Base-by-base conservation (phyloP, 2,113 vertebrate species). In the Acanthochromis polyacanthus region DNA sequence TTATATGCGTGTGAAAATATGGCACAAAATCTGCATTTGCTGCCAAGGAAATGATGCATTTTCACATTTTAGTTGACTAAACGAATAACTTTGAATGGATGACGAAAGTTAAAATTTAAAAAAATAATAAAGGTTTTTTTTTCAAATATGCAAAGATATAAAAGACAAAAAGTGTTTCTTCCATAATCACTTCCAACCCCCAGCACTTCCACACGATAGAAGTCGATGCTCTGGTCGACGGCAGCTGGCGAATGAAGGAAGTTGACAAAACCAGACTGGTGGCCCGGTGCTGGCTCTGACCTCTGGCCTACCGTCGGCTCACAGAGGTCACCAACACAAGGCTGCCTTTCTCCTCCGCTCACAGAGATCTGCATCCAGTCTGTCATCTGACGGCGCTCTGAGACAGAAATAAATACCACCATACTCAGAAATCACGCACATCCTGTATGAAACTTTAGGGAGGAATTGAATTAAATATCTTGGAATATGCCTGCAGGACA, bases 221-320 rank as follows among this genome's bases (percentile, higher is more conserved):
- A 36, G 75, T 52, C 70, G 57, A 62, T 52, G 70, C 84, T 45
- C 25, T 10, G 52, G 76, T 66, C 59, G 50, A 71, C 82, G 74
- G 88, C 94, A 93, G 93, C 94, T 94, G 93, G 78, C 60, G 82
- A 60, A 62, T 40, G 83, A 52, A 86, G 81, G 89, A 93, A 93
- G 86, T 71, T 58, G 86, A 90, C 77, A 72, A 81, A 80, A 80
- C 81, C 63, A 87, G 88, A 87, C 88, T 64, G 65, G 75, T 89
- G 92, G 81, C 93, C 91, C 28, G 70, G 63, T 45, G 80, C 70
- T 88, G 93, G 92, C 91, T 60, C 86, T 88, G 91, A 89, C 88
- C 91, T 80, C 81, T 55, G 23, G 81, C 66, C 90, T 83, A 85
- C 86, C 60, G 91, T 89, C 78, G 57, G 77, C 69, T 66, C 78